Evolutionary conservation across 92 coral and sea anemone species (phyloP).

Genomic region (Hydrozoanthus gracilis): DNA sequence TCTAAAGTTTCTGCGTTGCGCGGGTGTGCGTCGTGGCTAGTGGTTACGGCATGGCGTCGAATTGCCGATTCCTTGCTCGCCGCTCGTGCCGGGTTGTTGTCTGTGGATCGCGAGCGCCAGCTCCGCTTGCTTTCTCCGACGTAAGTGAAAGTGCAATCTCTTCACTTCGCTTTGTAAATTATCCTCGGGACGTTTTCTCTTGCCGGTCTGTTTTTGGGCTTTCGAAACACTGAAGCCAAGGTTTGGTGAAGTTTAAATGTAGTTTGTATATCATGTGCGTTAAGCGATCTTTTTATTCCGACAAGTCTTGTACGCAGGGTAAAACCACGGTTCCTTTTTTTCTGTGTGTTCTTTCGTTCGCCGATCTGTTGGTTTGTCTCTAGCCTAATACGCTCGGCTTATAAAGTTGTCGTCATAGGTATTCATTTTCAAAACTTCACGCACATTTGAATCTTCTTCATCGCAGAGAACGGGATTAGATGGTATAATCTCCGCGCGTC

Average conservation of each 20-base stretch:
- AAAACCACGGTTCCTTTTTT: neutral
- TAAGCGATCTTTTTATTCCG: neutral
- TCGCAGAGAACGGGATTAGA: neutral
- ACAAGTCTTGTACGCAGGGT: neutral
- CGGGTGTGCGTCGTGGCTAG: too few relatives aligned
- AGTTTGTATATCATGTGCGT: neutral
- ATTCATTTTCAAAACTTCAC: neutral
- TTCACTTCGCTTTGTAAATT: too few relatives aligned
- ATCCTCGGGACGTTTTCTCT: neutral
- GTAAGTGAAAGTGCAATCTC: too few relatives aligned
- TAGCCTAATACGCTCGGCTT: neutral
- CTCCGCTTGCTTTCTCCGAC: too few relatives aligned
- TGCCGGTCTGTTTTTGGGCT: neutral
- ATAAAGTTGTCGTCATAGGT: neutral
- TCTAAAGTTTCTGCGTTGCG: too few relatives aligned
- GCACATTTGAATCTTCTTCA: neutral
- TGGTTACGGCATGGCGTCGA: too few relatives aligned
- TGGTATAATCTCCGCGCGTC: neutral
- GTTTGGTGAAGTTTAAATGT: neutral
- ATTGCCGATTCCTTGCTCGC: too few relatives aligned
- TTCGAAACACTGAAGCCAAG: neutral
- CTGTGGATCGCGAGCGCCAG: too few relatives aligned
- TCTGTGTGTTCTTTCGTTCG: neutral
- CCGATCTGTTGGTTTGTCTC: neutral
- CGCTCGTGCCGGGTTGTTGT: too few relatives aligned